Conservation (phyloP, 2,797 vertebrate genomes). For the Pelodytes ibericus region DNA sequence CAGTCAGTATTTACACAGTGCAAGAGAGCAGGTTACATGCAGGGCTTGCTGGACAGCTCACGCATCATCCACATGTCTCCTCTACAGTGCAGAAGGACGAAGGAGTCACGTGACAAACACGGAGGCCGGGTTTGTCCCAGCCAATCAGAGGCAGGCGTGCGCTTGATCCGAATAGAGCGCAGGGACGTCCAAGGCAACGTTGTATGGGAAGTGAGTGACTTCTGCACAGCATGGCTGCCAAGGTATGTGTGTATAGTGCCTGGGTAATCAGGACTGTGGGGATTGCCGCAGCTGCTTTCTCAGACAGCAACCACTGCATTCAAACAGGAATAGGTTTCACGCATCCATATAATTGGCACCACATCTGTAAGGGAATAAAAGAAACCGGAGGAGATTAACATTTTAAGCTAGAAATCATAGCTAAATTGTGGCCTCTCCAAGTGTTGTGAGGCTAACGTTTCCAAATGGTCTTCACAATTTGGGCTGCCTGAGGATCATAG, state of each 20-base stretch:
- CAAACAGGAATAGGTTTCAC: background rate
- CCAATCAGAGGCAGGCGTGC: conserved; percentile 15
- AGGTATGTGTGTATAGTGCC: conserved; percentile 35
- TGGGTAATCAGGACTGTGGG: background rate
- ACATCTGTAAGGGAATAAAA: background rate
- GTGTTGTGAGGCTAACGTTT: no score
- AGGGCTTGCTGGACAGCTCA: background rate
- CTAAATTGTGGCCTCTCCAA: no score
- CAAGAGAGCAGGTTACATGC: background rate
- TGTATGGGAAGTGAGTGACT: conserved; percentile 47
- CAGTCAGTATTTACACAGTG: no score
- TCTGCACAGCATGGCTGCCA: conserved; percentile 49
- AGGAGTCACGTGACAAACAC: conserved; percentile 19
- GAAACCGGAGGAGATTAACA: background rate
- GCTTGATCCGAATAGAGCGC: background rate
- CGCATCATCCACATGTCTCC: conserved; percentile 8
- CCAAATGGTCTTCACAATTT: no score
- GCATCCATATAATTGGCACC: background rate
- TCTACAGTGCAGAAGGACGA: conserved; percentile 29
- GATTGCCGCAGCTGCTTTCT: background rate
- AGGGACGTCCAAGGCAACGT: conserved; percentile 26
- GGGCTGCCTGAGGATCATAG: no score
- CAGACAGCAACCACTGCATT: background rate
- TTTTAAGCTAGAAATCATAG: no score
- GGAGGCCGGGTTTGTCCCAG: background rate